Evolutionary conservation across 2,113 vertebrate genomes (phyloP).

Genomic region (Choloepus hoffmanni): DNA sequence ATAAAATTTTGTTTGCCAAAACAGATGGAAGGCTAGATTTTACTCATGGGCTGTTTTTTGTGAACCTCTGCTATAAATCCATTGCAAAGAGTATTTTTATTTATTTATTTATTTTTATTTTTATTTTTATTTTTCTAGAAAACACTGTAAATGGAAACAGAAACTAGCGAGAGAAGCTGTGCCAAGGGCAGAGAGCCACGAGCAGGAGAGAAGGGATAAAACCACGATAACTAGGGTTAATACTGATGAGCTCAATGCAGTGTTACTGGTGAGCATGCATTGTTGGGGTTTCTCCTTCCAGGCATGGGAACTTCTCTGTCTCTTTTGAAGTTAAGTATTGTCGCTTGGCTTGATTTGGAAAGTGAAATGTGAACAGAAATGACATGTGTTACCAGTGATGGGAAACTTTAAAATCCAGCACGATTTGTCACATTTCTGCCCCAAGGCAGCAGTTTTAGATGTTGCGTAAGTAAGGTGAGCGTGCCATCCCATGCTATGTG

Average conservation of each 20-base stretch:
- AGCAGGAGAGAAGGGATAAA: too few species aligned
- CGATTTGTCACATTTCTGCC: not conserved
- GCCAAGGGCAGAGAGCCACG: not conserved
- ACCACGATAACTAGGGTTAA: accelerated
- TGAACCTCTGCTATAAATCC: too few species aligned
- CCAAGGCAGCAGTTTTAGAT: not conserved
- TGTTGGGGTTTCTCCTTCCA: not conserved
- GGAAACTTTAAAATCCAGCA: not conserved
- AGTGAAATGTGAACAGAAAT: too few species aligned
- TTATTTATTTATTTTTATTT: too few species aligned
- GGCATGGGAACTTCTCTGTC: too few species aligned
- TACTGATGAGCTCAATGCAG: not conserved
- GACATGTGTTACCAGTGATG: not conserved
- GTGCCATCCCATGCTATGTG: not conserved
- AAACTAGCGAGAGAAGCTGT: not conserved
- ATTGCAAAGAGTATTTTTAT: not conserved
- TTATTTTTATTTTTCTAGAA: not conserved
- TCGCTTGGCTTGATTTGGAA: not conserved
- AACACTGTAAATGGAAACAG: not conserved
- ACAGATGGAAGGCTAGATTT: too few species aligned
- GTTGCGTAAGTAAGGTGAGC: too few species aligned
- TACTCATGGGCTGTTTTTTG: too few species aligned
- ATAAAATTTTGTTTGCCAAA: not conserved
- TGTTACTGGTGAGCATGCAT: accelerated
- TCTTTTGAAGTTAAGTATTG: not conserved